Base-by-base conservation (phyloP, 1,140 invertebrate species). In the Saccostrea glomerata region DNA sequence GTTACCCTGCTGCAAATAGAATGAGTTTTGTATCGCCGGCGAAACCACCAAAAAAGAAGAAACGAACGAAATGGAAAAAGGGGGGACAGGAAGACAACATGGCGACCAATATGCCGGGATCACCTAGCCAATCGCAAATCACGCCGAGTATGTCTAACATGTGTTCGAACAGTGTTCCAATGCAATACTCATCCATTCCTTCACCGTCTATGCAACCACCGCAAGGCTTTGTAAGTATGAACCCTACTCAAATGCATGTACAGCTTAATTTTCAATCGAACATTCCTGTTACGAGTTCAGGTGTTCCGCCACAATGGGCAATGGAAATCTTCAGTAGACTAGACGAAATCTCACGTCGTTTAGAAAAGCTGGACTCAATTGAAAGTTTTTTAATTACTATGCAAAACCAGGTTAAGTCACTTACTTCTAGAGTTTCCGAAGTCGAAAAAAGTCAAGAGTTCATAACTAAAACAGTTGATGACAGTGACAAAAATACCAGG, bases 361-460 rank as follows among this genome's bases (percentile, higher is more conserved):
- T 60, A 47, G 40, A 47, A 47, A 47, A 47, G 6, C 40, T 47
- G 2, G 40, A 47, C 40, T 47, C 40, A 47, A 47, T 47, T 47
- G 40, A 47, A 47, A 3, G 40, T 47, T 47, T 6, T 47, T 47
- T 47, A 47, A 47, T 2, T 47, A n/a, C 40, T 47, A 47, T 47
- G 40, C 40, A 47, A 47, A 47, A 6, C 6, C 40, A 47, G 40
- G 40, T 47, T 47, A 47, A 47, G 40, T 47, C 6, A 20, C 36
- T 85, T 15, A 54, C 84, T 6, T 63, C 0, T 20, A 55, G 84
- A 20, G 84, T 85, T 13, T 6, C 17, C 2, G 63, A 86, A 20
- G 85, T 86, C 12, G 85, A 86, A 58, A 36, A 25, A 54, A 86
- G 85, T 54, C 85, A 86, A 25, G n/a, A 30, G 6, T 70, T 70